Percentiles rank a stretch among this genome's conserved stretches.
phyloP scores from a whole-genome alignment of 2,113 vertebrate genomes.

The Mellivora capensis region DNA sequence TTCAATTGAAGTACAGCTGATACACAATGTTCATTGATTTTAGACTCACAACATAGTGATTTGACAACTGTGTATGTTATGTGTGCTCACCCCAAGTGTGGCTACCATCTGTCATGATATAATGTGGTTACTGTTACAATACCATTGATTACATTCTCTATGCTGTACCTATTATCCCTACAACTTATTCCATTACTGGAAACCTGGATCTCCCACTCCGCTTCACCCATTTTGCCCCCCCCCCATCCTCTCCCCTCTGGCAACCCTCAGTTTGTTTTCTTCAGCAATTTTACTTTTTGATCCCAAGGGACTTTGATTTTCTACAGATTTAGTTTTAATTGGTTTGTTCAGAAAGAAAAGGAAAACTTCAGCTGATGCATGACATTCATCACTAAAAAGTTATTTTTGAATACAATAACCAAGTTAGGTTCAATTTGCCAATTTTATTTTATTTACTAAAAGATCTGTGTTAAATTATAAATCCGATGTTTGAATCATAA shows the following conservation, averaged over 20 bases:
- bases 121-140: background rate
- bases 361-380: background rate
- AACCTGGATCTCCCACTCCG: background rate
- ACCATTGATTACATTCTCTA: background rate
- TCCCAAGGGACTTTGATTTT: background rate
- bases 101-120: background rate
- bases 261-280: background rate
- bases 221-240: background rate
- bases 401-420: conserved; percentile 29
- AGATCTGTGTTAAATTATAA: background rate
- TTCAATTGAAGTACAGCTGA: background rate
- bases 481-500: background rate
- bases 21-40: background rate
- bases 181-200: background rate
- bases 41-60: background rate
- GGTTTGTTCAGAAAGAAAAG: background rate
- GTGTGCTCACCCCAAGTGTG: background rate
- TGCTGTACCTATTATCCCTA: background rate
- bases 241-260: background rate
- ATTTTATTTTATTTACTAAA: conserved; percentile 4
- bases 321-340: background rate
- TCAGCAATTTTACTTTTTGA: background rate
- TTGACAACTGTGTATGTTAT: background rate
- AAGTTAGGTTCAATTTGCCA: conserved; percentile 17
- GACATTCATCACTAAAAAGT: background rate